Conservation (phyloP, 2,888 invertebrate species). For the Serripes groenlandicus region DNA sequence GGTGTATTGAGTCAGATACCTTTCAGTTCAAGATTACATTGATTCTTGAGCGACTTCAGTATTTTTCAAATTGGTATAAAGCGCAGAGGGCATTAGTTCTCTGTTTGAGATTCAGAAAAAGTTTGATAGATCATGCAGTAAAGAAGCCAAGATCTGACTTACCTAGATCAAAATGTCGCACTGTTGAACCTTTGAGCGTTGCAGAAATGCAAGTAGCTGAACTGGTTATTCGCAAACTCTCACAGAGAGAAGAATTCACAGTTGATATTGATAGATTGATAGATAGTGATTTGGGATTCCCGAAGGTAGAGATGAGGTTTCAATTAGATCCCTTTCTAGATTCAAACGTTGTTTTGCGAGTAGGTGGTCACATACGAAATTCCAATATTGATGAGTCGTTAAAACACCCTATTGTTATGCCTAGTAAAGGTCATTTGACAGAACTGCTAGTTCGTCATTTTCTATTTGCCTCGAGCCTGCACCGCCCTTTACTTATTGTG, state of each 20-base stretch:
- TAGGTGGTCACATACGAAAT: constrained; percentile 60
- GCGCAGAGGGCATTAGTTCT: constrained; percentile 31
- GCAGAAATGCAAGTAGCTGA: constrained; percentile 20
- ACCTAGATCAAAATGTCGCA: background rate
- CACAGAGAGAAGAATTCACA: background rate
- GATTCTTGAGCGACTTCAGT: no score
- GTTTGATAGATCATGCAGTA: constrained; percentile 8
- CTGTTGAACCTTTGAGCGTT: constrained; percentile 5
- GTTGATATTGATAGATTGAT: no score
- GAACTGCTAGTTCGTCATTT: constrained; percentile 58
- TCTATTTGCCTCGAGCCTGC: no score
- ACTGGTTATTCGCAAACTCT: background rate
- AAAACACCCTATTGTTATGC: constrained; percentile 60
- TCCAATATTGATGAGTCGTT: constrained; percentile 13
- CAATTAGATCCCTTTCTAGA: constrained; percentile 63
- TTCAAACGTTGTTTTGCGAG: constrained; percentile 56
- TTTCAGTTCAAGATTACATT: constrained; percentile 48
- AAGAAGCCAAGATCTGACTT: constrained; percentile 1
- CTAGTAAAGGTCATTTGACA: constrained; percentile 52
- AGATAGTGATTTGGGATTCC: no score
- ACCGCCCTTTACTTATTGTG: constrained; percentile 35
- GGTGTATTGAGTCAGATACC: constrained; percentile 57
- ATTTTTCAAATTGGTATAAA: no score
- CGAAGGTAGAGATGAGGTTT: background rate
- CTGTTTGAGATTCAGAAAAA: constrained; percentile 40